phyloP scores from a whole-genome alignment of 2,113 vertebrate species.

The Cynopterus brachyotis region DNA sequence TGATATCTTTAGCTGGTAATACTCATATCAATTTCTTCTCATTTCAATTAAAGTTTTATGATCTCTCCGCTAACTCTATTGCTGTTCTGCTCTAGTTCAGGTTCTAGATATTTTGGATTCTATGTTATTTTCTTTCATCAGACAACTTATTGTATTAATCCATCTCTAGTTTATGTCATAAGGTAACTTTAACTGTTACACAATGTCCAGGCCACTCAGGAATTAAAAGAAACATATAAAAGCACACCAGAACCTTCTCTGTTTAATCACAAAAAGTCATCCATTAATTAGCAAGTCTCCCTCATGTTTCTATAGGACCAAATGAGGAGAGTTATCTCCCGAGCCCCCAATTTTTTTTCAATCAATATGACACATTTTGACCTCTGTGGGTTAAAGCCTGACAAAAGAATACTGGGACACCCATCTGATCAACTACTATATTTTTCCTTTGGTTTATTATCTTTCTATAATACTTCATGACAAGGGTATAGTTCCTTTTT shows the following conservation, averaged over 20 bases:
- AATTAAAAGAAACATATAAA: background rate
- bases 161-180: background rate
- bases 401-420: background rate
- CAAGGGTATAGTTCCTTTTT: background rate
- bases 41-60: background rate
- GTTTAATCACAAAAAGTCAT: background rate
- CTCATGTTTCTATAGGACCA: background rate
- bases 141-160: background rate
- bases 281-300: background rate
- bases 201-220: background rate
- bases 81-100: background rate
- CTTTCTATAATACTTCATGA: background rate
- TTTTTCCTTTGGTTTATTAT: background rate
- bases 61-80: background rate
- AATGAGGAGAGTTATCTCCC: background rate
- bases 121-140: background rate
- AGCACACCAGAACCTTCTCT: background rate
- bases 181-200: background rate
- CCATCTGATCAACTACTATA: background rate
- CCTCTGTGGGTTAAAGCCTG: background rate
- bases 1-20: background rate
- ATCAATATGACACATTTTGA: background rate
- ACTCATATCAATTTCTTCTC: background rate
- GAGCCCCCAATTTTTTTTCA: background rate
- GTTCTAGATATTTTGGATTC: background rate